Percentiles rank a stretch among this genome's conserved stretches.
Conservation (phyloP, 2,888 invertebrate genomes). For the Melanotus villosus region DNA sequence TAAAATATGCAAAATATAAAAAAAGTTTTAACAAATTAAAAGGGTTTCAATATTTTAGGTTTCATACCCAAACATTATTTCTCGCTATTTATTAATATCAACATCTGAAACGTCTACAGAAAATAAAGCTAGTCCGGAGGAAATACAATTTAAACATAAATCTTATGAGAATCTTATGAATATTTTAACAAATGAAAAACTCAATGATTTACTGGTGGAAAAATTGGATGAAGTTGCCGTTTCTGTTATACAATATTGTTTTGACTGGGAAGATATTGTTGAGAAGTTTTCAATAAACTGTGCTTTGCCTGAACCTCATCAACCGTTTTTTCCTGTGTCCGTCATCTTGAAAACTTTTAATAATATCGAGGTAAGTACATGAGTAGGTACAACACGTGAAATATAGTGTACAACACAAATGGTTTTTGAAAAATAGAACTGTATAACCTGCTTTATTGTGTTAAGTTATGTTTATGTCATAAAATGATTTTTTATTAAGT, state of each 20-base stretch:
- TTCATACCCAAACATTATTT: slow-evolving; percentile 43
- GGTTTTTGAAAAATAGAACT: background rate
- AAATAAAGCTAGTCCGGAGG: slow-evolving; percentile 55
- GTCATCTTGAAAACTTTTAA: slow-evolving; percentile 67
- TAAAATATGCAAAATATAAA: too few relatives aligned
- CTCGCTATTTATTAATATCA: slow-evolving; percentile 51
- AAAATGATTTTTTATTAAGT: too few relatives aligned
- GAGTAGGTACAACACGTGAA: background rate
- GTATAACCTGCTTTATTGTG: too few relatives aligned
- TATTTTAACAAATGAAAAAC: slow-evolving; percentile 55
- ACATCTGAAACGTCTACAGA: slow-evolving; percentile 54
- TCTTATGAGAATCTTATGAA: slow-evolving; percentile 59
- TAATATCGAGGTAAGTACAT: slow-evolving; percentile 68
- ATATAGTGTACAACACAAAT: background rate
- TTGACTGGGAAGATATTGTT: slow-evolving; percentile 64
- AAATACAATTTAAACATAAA: slow-evolving; percentile 55
- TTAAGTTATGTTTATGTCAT: too few relatives aligned
- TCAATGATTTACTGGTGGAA: slow-evolving; percentile 64
- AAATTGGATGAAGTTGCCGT: slow-evolving; percentile 68
- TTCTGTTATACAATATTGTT: slow-evolving; percentile 63
- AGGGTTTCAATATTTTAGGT: too few relatives aligned
- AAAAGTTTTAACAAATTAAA: too few relatives aligned
- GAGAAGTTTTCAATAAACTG: slow-evolving; percentile 60
- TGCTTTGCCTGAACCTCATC: slow-evolving; percentile 62
- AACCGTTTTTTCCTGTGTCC: slow-evolving; percentile 67